Percentiles rank a stretch among this genome's conserved stretches.
These are phyloP conservation scores for Semotilus atromaculatus DNA, from an alignment of 2,797 vertebrate species.

Conservation along the genomic window DNA sequence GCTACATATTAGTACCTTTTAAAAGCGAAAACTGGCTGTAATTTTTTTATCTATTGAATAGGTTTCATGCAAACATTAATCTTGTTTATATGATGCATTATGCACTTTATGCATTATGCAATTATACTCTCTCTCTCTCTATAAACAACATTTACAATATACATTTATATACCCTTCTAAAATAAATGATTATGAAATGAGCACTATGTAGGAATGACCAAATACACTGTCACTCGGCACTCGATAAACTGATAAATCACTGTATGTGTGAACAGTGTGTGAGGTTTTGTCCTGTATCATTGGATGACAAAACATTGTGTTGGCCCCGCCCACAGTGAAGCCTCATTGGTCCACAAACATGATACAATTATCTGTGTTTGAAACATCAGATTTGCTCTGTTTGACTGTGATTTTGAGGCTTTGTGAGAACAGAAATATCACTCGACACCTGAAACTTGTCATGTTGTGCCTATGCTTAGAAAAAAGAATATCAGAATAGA, in stretches of 20 bases:
- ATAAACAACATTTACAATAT: neutral
- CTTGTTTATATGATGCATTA: neutral
- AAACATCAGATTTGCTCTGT: neutral
- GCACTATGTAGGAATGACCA: neutral
- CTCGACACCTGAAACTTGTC: neutral
- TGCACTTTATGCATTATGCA: neutral
- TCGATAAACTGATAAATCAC: neutral
- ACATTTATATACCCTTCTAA: neutral
- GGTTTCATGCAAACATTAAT: neutral
- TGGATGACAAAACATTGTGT: neutral
- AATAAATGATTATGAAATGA: neutral
- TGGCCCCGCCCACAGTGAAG: neutral
- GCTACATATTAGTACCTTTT: neutral
- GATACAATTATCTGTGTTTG: too few relatives aligned
- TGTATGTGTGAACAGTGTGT: neutral
- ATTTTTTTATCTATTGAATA: too few relatives aligned
- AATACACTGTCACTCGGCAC: neutral
- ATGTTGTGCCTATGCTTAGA: slow-evolving; percentile 8
- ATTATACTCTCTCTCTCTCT: neutral
- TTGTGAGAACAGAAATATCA: neutral
- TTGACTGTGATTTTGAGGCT: neutral
- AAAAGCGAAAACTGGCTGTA: neutral
- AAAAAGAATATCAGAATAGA: neutral
- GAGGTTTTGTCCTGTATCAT: neutral
- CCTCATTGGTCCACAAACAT: neutral